Evolutionary conservation across 2,113 vertebrate species (phyloP).

Genomic region (Passer montanus): DNA sequence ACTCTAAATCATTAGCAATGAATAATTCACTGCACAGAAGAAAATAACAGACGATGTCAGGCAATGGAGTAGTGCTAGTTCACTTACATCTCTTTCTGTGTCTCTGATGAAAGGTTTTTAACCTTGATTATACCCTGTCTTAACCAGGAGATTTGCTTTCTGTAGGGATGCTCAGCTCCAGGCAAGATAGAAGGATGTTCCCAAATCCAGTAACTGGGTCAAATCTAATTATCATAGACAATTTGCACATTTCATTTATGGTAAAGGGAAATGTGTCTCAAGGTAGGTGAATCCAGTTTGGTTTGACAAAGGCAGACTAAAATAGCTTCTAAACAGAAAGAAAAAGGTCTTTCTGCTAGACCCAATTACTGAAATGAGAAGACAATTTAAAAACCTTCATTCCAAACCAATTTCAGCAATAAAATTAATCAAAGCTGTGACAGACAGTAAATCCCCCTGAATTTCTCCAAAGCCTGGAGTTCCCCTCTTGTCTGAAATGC

Average conservation of each 20-base stretch:
- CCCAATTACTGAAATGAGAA: neutral
- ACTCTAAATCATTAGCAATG: conserved; percentile 19
- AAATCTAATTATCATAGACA: conserved; percentile 64
- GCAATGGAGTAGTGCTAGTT: conserved; percentile 2
- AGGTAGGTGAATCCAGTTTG: conserved; percentile 23
- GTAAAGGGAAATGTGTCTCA: conserved; percentile 28
- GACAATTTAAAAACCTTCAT: neutral
- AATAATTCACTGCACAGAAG: conserved; percentile 23
- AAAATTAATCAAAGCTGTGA: neutral
- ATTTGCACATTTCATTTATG: conserved; percentile 47
- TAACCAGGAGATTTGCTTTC: conserved; percentile 17
- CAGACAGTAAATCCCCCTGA: neutral
- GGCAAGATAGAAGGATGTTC: conserved; percentile 48
- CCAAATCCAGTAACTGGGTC: conserved; percentile 61
- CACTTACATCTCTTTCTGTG: neutral
- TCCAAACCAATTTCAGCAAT: neutral
- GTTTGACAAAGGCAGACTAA: conserved; percentile 13
- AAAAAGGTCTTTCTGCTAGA: neutral
- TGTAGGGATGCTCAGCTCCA: conserved; percentile 33
- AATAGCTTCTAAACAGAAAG: conserved; percentile 7
- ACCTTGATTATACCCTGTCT: conserved; percentile 38
- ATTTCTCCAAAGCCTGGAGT: neutral
- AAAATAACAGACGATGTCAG: conserved; percentile 22
- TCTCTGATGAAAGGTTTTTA: conserved; percentile 36
- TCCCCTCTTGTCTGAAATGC: neutral